Conservation (phyloP, 2,888 invertebrate species). For the Operophtera brumata region DNA sequence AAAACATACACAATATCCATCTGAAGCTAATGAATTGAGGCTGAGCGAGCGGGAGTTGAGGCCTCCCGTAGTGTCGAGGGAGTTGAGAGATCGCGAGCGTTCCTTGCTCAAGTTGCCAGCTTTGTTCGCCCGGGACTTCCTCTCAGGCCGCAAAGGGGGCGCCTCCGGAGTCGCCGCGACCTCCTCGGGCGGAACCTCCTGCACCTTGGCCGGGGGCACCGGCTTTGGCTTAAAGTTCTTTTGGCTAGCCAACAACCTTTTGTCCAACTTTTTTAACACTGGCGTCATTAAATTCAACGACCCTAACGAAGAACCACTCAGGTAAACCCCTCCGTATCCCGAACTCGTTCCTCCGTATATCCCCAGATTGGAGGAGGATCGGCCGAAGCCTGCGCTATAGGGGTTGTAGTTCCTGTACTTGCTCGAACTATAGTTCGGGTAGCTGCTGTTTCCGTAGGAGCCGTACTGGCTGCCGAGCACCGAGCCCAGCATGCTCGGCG, state of each 20-base stretch:
- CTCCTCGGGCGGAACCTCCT: constrained; percentile 41
- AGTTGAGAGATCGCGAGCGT: constrained; percentile 68
- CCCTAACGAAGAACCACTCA: constrained; percentile 81
- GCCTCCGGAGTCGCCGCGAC: constrained; percentile 33
- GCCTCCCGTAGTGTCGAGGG: constrained; percentile 54
- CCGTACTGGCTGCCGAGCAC: constrained; percentile 66
- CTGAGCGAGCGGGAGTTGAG: constrained; percentile 82
- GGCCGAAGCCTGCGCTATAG: constrained; percentile 66
- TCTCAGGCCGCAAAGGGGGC: constrained; percentile 65
- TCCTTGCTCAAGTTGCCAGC: constrained; percentile 62
- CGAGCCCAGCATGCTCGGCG: constrained; percentile 70
- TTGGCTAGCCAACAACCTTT: constrained; percentile 71
- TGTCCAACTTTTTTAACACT: constrained; percentile 75
- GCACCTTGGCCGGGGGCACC: constrained; percentile 61
- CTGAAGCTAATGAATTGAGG: constrained; percentile 86
- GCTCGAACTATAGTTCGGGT: constrained; percentile 63
- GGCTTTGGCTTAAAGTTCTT: constrained; percentile 74
- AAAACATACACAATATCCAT: constrained; percentile 90
- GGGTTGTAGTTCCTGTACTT: constrained; percentile 73
- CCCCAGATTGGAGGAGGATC: constrained; percentile 64
- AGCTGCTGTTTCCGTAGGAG: constrained; percentile 56
- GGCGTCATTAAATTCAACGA: constrained; percentile 82
- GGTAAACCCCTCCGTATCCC: constrained; percentile 85
- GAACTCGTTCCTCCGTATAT: constrained; percentile 83
- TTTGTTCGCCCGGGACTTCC: constrained; percentile 54